Evolutionary conservation across 2,888 invertebrate species (phyloP).

Genomic region (Zhuqinia jingwanae): DNA sequence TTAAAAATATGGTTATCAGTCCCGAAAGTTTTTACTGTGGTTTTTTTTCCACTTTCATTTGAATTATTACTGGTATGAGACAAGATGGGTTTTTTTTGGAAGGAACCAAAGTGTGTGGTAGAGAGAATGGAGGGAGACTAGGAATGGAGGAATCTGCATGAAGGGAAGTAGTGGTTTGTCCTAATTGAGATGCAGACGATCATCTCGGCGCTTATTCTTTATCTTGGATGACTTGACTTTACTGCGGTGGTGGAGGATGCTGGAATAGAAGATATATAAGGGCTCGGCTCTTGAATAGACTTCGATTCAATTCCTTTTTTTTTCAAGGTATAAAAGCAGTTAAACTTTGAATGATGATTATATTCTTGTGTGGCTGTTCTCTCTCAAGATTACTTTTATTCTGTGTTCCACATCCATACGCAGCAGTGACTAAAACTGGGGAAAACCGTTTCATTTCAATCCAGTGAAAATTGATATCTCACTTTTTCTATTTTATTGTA

Average conservation of each 20-base stretch:
- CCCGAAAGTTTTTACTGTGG: neutral
- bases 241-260: too few relatives aligned
- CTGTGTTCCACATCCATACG: too few relatives aligned
- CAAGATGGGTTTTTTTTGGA: too few relatives aligned
- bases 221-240: constrained; percentile 15
- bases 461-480: constrained; percentile 65
- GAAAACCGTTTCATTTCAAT: constrained; percentile 51
- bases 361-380: neutral
- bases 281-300: neutral
- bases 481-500: constrained; percentile 64
- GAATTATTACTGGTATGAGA: neutral
- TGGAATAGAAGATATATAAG: too few relatives aligned
- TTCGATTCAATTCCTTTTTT: too few relatives aligned
- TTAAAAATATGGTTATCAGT: neutral
- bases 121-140: too few relatives aligned
- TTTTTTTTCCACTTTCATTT: constrained; percentile 21
- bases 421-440: too few relatives aligned
- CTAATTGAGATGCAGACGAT: constrained; percentile 57
- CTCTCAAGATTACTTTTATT: constrained; percentile 47
- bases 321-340: constrained; percentile 31
- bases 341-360: constrained; percentile 62
- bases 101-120: too few relatives aligned
- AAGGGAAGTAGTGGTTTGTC: neutral
- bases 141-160: constrained; percentile 57
- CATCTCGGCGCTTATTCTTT: too few relatives aligned